Evolutionary conservation across 2,797 vertebrate species (phyloP), one percentile per base, ranked within the genome.

Genomic region (Phrynocephalus vlangalii): DNA sequence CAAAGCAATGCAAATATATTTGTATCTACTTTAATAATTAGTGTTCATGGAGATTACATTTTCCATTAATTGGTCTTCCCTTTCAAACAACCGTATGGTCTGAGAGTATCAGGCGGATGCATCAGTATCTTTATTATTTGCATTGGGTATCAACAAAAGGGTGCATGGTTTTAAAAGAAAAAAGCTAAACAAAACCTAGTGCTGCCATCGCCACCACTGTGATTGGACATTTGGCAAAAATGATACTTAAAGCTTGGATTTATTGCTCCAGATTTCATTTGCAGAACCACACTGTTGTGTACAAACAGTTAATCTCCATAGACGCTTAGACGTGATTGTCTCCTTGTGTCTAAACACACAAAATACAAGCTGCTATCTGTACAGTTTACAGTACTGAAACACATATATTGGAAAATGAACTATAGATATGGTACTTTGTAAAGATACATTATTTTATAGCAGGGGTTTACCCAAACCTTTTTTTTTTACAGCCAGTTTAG

Each of bases 391-490:
- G 98, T 98, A 99, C 98, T 97, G 98, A 98, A 98, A 98, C 98
- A 99, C 98, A 98, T 97, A 98, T 96, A 99, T 97, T 96, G 98
- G 98, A 98, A 99, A 98, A 98, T 88, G 97, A 99, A 98, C 98
- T 98, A 98, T 98, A 97, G 97, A 97, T 97, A 98, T 98, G 98
- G 98, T 98, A 98, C 98, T 98, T 98, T 98, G 97, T 97, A 98
- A 98, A 98, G 98, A 98, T 99, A 99, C 98, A 98, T 98, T 98
- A 99, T 98, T 98, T 98, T 98, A 98, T 97, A 97, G 97, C 95
- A 96, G 96, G 96, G 97, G 95, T 96, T 97, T 97, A 97, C 97
- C 97, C 96, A 97, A 97, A 97, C 94, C 94, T 95, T 94, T 93
- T 95, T 93, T 95, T 96, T 97, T 96, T 95, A 96, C 96, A 97